Evolutionary conservation across 2,797 vertebrate genomes (phyloP).

Genomic region (Sparidentex hasta): DNA sequence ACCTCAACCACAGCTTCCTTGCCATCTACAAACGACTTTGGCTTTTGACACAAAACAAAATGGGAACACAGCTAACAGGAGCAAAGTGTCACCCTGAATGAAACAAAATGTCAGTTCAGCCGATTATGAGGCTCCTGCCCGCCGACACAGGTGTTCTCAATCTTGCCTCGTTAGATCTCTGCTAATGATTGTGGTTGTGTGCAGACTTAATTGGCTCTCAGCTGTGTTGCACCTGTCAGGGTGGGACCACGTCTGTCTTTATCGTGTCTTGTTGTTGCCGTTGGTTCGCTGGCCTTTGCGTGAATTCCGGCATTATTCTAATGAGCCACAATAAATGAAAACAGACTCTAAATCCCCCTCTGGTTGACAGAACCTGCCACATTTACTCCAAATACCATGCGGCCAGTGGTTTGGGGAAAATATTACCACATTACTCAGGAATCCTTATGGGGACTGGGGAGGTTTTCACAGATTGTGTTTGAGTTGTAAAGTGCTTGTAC

Average conservation of each 20-base stretch:
- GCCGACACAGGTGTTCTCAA: conserved; percentile 18
- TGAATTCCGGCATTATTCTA: conserved; percentile 5
- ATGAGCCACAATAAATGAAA: not conserved
- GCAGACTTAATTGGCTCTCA: not conserved
- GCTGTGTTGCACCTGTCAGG: conserved; percentile 27
- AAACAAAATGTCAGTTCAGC: not conserved
- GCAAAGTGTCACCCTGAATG: not conserved
- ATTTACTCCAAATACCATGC: conserved; percentile 14
- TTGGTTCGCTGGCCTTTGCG: conserved; percentile 1
- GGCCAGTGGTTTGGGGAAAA: not conserved
- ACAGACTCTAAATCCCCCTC: not conserved
- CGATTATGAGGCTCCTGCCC: not conserved
- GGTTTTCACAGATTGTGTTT: not conserved
- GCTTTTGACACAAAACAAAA: not conserved
- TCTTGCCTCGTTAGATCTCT: conserved; percentile 13
- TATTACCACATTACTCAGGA: conserved; percentile 3
- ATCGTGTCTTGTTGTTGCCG: conserved; percentile 2
- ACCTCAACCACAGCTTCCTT: not conserved
- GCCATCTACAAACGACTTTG: not conserved
- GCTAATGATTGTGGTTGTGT: not conserved
- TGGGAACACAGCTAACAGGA: not conserved
- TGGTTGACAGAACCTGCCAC: not conserved
- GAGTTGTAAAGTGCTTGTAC: not conserved
- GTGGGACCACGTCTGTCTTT: conserved; percentile 1
- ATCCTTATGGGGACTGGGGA: not conserved